Evolutionary conservation across 2,797 vertebrate genomes (phyloP).

Genomic region (Falco concolor): DNA sequence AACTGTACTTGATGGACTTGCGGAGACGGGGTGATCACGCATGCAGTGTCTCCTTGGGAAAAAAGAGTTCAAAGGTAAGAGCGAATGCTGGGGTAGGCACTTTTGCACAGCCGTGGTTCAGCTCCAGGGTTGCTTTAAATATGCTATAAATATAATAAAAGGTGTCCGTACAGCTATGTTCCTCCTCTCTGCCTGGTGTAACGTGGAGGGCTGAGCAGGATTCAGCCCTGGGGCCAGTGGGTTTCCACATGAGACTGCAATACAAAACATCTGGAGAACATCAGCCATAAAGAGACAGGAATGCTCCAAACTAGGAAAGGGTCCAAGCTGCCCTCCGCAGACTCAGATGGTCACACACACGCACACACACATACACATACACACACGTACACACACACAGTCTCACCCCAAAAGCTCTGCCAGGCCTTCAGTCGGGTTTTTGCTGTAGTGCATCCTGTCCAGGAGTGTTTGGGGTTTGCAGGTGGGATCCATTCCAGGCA

Average conservation of each 20-base stretch:
- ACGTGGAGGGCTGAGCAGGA: not conserved
- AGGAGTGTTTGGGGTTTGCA: not conserved
- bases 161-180: fast-evolving
- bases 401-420: not conserved
- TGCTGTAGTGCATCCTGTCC: not conserved
- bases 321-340: not conserved
- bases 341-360: not conserved
- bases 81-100: not conserved
- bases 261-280: slow-evolving; percentile 50
- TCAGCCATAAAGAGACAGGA: slow-evolving; percentile 30
- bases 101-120: not conserved
- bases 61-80: not conserved
- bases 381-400: no score
- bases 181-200: not conserved
- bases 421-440: not conserved
- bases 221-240: not conserved
- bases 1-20: not conserved
- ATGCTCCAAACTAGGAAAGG: not conserved
- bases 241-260: slow-evolving; percentile 32
- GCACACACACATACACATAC: not conserved
- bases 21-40: not conserved
- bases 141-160: not conserved
- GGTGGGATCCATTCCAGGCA: not conserved
- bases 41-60: not conserved
- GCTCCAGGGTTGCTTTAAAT: not conserved